phyloP scores from a whole-genome alignment of 1,140 invertebrate genomes.

The Batillaria attramentaria region DNA sequence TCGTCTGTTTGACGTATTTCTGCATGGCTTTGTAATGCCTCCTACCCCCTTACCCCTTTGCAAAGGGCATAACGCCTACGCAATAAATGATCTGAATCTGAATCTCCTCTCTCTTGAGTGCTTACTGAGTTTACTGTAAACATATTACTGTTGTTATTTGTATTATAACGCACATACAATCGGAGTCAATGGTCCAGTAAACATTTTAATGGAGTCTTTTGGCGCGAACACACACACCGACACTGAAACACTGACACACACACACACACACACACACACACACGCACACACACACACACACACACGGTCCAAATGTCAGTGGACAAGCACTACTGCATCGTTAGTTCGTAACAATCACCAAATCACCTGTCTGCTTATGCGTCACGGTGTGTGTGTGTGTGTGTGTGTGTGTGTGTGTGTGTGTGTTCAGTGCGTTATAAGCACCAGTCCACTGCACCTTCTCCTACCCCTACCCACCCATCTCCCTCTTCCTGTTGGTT shows the following conservation, averaged over 20 bases:
- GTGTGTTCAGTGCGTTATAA: too few species aligned
- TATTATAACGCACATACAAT: too few species aligned
- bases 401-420: not conserved
- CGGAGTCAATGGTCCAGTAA: too few species aligned
- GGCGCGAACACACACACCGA: not conserved
- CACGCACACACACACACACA: not conserved
- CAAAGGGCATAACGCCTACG: too few species aligned
- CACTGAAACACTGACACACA: not conserved
- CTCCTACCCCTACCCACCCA: too few species aligned
- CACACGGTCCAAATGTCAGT: not conserved
- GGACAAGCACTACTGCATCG: not conserved
- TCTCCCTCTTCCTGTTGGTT: not conserved
- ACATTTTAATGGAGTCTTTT: too few species aligned
- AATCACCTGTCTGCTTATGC: not conserved
- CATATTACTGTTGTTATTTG: not conserved
- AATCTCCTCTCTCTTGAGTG: too few species aligned
- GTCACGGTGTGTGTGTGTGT: not conserved
- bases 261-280: not conserved
- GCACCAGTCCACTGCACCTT: too few species aligned
- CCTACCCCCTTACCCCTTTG: too few species aligned
- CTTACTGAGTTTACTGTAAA: not conserved
- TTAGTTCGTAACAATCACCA: not conserved
- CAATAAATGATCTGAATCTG: too few species aligned
- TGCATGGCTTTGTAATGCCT: too few species aligned
- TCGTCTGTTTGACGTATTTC: too few species aligned